Percentiles rank a stretch among this genome's conserved stretches.
Conservation (phyloP, 2,113 vertebrate genomes). For the Cynocephalus volans region DNA sequence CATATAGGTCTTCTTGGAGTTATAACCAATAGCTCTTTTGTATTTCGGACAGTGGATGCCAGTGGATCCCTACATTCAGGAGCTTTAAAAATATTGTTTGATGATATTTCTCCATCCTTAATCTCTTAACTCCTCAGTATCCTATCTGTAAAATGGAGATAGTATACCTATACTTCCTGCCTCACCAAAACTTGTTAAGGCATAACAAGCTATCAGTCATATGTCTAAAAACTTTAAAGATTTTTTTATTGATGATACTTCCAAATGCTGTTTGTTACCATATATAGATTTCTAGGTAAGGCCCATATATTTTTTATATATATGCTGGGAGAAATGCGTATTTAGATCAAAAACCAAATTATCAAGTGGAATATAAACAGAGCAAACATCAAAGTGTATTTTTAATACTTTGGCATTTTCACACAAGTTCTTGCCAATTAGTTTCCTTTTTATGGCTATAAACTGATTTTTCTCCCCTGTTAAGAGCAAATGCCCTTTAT, state of each 20-base stretch:
- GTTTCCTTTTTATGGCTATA: conserved; percentile 71
- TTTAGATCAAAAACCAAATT: conserved; percentile 68
- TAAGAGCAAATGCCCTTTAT: conserved; percentile 80
- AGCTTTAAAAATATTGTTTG: conserved; percentile 41
- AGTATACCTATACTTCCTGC: not conserved
- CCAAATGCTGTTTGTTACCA: not conserved
- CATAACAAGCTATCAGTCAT: not conserved
- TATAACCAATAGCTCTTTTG: not conserved
- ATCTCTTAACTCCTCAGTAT: not conserved
- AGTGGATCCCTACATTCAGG: not conserved
- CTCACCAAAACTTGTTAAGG: conserved; percentile 17
- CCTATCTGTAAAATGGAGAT: not conserved
- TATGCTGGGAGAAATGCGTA: conserved; percentile 38
- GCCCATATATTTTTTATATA: conserved; percentile 8
- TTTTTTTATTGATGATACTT: not conserved
- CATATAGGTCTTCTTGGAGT: not conserved
- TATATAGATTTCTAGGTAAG: conserved; percentile 64
- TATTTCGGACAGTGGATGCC: not conserved
- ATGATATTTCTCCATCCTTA: not conserved
- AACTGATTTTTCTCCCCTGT: conserved; percentile 63
- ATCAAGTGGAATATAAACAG: conserved; percentile 76
- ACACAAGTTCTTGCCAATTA: conserved; percentile 68
- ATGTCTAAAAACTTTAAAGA: not conserved
- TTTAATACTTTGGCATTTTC: conserved; percentile 77
- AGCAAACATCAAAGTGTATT: conserved; percentile 70